Evolutionary conservation across 1,140 invertebrate genomes (phyloP).

Genomic region (Solenopsis invicta): DNA sequence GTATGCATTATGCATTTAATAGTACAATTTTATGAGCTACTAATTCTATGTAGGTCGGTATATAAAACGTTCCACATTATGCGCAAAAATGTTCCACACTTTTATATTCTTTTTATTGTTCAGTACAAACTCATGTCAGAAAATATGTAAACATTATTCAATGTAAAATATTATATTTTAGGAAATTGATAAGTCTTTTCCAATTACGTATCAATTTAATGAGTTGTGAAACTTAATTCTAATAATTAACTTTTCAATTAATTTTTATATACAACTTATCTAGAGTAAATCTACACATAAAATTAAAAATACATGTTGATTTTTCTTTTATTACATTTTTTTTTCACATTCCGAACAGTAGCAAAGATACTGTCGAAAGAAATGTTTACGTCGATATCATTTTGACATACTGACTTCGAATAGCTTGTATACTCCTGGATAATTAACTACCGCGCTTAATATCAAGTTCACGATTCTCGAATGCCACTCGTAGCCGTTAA

Average conservation of each 20-base stretch:
- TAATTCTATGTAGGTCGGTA: too few relatives aligned
- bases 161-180: background rate
- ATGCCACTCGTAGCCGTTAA: constrained; percentile 43
- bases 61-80: too few relatives aligned
- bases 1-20: background rate
- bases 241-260: background rate
- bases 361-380: background rate
- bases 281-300: background rate
- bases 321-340: background rate
- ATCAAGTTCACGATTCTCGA: constrained; percentile 44
- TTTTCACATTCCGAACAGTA: background rate
- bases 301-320: background rate
- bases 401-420: background rate
- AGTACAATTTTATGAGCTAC: too few relatives aligned
- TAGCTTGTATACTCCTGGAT: background rate
- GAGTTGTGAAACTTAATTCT: background rate
- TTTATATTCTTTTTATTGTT: background rate
- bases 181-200: background rate
- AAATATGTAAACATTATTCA: background rate
- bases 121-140: background rate
- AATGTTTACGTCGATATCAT: background rate
- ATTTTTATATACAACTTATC: background rate
- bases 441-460: constrained; percentile 25
- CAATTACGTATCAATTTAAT: background rate
- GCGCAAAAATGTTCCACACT: background rate